Percentiles rank a stretch among this genome's conserved stretches.
Conservation (phyloP, 2,113 vertebrate species). For the Oncorhynchus kisutch region DNA sequence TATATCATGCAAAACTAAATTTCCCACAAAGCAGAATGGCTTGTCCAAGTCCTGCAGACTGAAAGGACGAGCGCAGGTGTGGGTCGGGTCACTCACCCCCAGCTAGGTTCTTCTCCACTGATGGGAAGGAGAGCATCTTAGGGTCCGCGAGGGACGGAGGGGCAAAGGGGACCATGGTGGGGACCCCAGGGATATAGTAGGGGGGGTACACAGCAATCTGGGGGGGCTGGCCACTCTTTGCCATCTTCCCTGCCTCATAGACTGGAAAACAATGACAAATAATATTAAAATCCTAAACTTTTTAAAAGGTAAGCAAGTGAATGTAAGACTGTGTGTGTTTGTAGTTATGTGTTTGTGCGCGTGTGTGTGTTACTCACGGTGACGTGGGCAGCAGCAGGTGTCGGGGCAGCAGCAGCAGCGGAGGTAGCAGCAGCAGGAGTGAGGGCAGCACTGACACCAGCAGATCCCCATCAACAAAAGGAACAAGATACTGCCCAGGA, state of each 20-base stretch:
- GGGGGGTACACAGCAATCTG: slow-evolving; percentile 84
- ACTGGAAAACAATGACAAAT: slow-evolving; percentile 67
- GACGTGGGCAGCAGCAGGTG: slow-evolving; percentile 95
- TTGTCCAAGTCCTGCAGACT: not conserved
- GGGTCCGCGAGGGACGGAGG: slow-evolving; percentile 81
- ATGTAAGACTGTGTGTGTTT: not conserved
- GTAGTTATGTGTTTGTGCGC: not conserved
- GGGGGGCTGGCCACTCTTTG: slow-evolving; percentile 80
- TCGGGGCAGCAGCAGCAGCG: slow-evolving; percentile 96
- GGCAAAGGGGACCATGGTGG: slow-evolving; percentile 79
- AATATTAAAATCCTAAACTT: not conserved
- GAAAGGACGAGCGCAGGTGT: not conserved
- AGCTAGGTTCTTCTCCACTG: slow-evolving; percentile 67
- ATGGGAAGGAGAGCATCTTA: slow-evolving; percentile 80
- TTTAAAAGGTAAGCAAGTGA: not conserved
- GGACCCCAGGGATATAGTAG: slow-evolving; percentile 89
- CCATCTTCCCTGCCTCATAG: slow-evolving; percentile 92
- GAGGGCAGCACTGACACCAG: slow-evolving; percentile 98
- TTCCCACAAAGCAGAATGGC: not conserved
- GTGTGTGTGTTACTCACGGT: slow-evolving; percentile 77
- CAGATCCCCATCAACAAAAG: slow-evolving; percentile 91
- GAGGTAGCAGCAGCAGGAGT: slow-evolving; percentile 97
- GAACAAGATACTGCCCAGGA: slow-evolving; percentile 84
- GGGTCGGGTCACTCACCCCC: slow-evolving; percentile 59
- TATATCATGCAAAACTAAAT: not conserved